Evolutionary conservation across 2,888 invertebrate genomes (phyloP), one percentile per base, ranked within the genome.

Genomic region (Macrosiphum euphorbiae): DNA sequence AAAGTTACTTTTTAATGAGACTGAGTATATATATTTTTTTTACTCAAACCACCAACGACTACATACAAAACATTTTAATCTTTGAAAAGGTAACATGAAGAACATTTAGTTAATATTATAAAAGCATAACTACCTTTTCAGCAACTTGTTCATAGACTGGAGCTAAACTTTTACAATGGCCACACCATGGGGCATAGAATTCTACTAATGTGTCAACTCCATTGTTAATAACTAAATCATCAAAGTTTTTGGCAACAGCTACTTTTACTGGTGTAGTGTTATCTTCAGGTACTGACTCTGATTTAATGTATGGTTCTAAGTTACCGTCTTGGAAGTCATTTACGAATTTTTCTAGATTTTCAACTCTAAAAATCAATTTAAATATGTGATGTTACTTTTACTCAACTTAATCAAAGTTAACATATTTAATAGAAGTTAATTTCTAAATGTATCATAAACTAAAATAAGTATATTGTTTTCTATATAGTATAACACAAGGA

Each of bases 101-200:
- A n/a, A 20, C 11, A 88, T 88, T 11, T 52, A 28, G 13, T 16
- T 28, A 28, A 41, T 11, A 52, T 87, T 11, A 86, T 94, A 95
- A 58, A 78, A 35, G 20, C 35, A 35, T 78, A 78, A 78, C 95
- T 95, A 97, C 97, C 96, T 98, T 98, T 94, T 97, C 97, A 84
- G 98, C 99, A 61, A 99, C 96, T 96, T 99, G 99, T 94, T 99
- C 99, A 96, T 97, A 99, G 93, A 98, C 97, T 44, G 99, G 99
- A 4, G 98, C 97, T 90, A 99, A 97, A 96, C 98, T 98, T 96
- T 99, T 99, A 96, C 99, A 99, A 96, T 99, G 99, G 95, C 99
- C 99, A 96, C 99, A 99, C 99, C 99, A 99, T 1, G 99, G 99
- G 67, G 99, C 99, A 96, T 99, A 99, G 96, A 99, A 99, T 96